A percentile compares a stretch with the other conserved stretches of the same genome.
Evolutionary conservation across 1,140 invertebrate species (phyloP).

Genomic region (Dreissena polymorpha): DNA sequence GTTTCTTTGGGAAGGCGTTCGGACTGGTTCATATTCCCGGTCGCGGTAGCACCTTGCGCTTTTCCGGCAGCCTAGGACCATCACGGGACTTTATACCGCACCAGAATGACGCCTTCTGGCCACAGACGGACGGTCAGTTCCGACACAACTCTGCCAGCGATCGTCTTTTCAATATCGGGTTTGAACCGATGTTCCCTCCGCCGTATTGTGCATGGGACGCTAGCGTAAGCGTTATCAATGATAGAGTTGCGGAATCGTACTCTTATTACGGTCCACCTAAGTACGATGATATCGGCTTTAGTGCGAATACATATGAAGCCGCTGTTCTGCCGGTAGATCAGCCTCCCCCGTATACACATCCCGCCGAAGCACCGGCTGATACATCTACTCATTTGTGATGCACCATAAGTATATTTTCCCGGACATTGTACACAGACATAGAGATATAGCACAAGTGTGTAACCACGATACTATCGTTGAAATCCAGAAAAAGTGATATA

Average conservation of each 20-base stretch:
- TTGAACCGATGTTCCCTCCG: neutral
- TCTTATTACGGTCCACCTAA: neutral
- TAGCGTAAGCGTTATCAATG: neutral
- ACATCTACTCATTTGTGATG: neutral
- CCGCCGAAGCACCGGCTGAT: neutral
- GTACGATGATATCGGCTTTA: neutral
- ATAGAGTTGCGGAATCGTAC: neutral
- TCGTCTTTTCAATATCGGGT: neutral
- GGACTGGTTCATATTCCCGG: conserved; percentile 2
- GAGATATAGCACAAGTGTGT: too few species aligned
- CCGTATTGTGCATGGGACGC: neutral
- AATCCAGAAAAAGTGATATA: too few species aligned
- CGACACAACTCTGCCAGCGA: neutral
- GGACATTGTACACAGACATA: too few species aligned
- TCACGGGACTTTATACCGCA: neutral
- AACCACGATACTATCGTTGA: too few species aligned
- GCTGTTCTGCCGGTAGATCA: neutral
- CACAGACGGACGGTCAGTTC: neutral
- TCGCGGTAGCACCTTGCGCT: neutral
- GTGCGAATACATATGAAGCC: neutral
- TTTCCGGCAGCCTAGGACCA: neutral
- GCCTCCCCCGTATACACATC: neutral
- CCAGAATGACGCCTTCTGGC: neutral
- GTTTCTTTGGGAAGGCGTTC: conserved; percentile 18
- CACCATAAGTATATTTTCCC: too few species aligned